A percentile compares a stretch with the other conserved stretches of the same genome.
Conservation (phyloP, 1,140 invertebrate species). For the Papilio helenus region DNA sequence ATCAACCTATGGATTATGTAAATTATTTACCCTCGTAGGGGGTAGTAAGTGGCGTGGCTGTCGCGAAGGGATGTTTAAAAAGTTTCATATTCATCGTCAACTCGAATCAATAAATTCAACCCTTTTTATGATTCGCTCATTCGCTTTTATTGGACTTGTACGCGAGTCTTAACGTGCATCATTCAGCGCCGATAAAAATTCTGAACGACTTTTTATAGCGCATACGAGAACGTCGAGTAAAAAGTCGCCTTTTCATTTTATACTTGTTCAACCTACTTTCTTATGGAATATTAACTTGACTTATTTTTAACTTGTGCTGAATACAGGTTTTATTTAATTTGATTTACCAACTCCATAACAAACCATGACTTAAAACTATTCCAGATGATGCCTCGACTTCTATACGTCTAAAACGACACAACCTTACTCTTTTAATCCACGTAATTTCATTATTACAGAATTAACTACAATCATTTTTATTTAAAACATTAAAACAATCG, state of each 20-base stretch:
- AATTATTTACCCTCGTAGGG: constrained; percentile 52
- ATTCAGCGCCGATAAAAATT: constrained; percentile 71
- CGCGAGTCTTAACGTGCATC: constrained; percentile 66
- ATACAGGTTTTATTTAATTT: background rate
- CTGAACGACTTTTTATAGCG: constrained; percentile 63
- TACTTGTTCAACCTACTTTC: constrained; percentile 23
- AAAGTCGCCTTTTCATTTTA: constrained; percentile 43
- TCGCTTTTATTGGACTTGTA: constrained; percentile 73
- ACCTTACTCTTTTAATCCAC: no score
- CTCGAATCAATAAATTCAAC: constrained; percentile 77
- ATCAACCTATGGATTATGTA: constrained; percentile 59
- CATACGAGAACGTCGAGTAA: constrained; percentile 53
- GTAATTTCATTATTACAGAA: background rate
- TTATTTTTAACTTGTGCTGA: background rate
- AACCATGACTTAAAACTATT: no score
- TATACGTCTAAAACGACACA: no score
- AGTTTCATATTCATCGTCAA: constrained; percentile 61
- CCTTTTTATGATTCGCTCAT: constrained; percentile 76
- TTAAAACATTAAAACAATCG: background rate
- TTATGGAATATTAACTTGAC: background rate
- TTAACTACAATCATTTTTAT: background rate
- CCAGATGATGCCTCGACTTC: no score
- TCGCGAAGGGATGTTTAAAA: constrained; percentile 44
- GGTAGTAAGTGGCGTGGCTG: constrained; percentile 3
- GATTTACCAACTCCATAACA: no score